phyloP scores from a whole-genome alignment of 2,113 vertebrate genomes.

The Mungos mungo region DNA sequence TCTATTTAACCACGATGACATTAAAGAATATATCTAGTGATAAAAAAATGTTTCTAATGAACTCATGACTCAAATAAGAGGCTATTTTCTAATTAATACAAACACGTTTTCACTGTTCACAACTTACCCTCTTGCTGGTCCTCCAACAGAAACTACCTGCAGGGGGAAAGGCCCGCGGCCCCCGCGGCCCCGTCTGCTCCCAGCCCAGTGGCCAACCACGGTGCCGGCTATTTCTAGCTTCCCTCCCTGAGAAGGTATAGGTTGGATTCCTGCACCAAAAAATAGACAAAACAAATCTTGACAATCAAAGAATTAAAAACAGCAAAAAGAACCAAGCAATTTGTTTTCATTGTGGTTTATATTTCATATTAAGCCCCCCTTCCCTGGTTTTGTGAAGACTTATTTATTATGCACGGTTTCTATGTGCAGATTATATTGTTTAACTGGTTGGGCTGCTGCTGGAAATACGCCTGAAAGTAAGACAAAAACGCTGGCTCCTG shows the following conservation, averaged over 20 bases:
- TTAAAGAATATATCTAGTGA: background rate
- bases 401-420: background rate
- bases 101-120: background rate
- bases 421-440: background rate
- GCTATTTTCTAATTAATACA: background rate
- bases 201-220: conserved; percentile 97
- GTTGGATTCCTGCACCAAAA: conserved; percentile 89
- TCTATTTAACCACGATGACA: background rate
- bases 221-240: conserved; percentile 98
- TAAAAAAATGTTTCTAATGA: background rate
- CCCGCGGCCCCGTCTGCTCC: conserved; percentile 91
- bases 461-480: background rate
- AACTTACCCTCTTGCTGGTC: conserved; percentile 92
- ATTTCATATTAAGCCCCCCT: background rate
- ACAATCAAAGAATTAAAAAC: conserved; percentile 53
- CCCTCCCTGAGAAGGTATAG: conserved; percentile 94
- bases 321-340: conserved; percentile 4
- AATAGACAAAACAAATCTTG: conserved; percentile 70
- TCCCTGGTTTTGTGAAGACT: background rate
- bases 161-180: conserved; percentile 92
- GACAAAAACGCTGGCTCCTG: background rate
- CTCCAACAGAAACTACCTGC: conserved; percentile 96
- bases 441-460: background rate
- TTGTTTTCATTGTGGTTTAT: conserved; percentile 17
- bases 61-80: background rate